Conservation (phyloP, 2,888 invertebrate species). For the Noctua comes region DNA sequence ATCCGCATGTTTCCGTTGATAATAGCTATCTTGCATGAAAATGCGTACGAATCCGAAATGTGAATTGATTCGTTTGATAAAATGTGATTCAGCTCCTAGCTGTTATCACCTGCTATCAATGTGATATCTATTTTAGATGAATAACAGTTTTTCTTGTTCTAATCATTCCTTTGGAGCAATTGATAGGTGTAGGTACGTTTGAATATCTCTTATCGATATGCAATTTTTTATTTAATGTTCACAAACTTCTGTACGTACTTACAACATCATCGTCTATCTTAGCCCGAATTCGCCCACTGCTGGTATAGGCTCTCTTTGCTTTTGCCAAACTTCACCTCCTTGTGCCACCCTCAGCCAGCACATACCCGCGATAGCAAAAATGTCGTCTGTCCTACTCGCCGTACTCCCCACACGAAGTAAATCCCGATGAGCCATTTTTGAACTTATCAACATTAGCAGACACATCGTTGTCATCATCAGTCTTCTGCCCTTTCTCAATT, state of each 20-base stretch:
- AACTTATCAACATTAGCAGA: neutral
- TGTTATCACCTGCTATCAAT: neutral
- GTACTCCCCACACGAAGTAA: neutral
- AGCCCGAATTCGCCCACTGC: neutral
- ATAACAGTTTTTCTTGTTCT: neutral
- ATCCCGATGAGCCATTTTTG: neutral
- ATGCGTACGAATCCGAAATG: neutral
- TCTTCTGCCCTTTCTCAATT: neutral
- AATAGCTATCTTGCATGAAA: neutral
- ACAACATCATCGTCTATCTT: too few relatives aligned
- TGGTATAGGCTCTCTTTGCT: neutral
- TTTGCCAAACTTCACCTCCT: neutral
- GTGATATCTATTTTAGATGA: neutral
- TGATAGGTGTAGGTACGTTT: neutral
- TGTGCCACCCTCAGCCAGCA: neutral
- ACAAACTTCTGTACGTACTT: neutral
- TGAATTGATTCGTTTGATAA: neutral
- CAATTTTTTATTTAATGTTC: neutral
- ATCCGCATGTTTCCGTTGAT: neutral
- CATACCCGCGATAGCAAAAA: neutral
- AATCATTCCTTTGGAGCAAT: neutral
- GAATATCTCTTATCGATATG: neutral
- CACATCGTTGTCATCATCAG: neutral
- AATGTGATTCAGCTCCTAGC: neutral
- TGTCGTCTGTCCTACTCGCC: neutral